These are phyloP conservation scores for Mnemiopsis leidyi DNA, from an alignment of 37 sponge, comb jelly and placozoan species.

Conservation along the genomic window DNA sequence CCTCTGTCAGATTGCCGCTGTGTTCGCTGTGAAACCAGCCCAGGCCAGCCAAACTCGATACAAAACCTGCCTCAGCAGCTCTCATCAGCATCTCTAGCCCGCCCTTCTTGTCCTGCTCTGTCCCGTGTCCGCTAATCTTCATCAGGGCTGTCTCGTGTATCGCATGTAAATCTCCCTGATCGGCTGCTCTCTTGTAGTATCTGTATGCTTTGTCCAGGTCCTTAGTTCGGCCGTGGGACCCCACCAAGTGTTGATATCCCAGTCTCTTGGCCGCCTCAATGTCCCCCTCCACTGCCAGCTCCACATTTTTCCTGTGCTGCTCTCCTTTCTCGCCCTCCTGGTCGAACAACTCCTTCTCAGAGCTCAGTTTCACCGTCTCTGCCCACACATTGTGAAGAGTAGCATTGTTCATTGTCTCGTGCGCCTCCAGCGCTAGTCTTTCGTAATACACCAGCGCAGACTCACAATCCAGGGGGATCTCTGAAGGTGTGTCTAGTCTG, in stretches of 20 bases:
- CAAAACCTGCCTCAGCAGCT: constrained; percentile 51
- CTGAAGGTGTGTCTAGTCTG: constrained; percentile 1
- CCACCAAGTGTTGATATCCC: constrained; percentile 23
- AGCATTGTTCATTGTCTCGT: constrained; percentile 35
- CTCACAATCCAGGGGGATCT: constrained; percentile 49
- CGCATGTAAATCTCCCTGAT: constrained; percentile 21
- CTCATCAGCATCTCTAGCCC: constrained; percentile 37
- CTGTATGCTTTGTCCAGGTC: constrained; percentile 48
- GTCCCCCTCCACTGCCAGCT: constrained; percentile 53
- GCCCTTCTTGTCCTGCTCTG: constrained; percentile 11
- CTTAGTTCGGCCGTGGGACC: constrained; percentile 39
- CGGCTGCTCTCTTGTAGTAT: constrained; percentile 36
- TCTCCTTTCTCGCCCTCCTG: constrained; percentile 61
- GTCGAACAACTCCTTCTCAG: constrained; percentile 58
- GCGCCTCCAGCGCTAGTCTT: constrained; percentile 45
- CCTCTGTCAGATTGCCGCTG: constrained; percentile 30
- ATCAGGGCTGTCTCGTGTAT: constrained; percentile 52
- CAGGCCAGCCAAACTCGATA: not conserved
- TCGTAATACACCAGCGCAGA: constrained; percentile 63
- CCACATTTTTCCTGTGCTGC: constrained; percentile 38
- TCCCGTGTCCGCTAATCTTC: constrained; percentile 48
- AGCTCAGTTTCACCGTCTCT: constrained; percentile 33
- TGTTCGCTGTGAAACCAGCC: constrained; percentile 61
- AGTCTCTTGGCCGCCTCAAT: constrained; percentile 18
- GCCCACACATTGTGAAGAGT: constrained; percentile 63